These are phyloP conservation scores for Lithophane semibrunnea DNA, from an alignment of 2,888 invertebrate species.

Conservation along the genomic window DNA sequence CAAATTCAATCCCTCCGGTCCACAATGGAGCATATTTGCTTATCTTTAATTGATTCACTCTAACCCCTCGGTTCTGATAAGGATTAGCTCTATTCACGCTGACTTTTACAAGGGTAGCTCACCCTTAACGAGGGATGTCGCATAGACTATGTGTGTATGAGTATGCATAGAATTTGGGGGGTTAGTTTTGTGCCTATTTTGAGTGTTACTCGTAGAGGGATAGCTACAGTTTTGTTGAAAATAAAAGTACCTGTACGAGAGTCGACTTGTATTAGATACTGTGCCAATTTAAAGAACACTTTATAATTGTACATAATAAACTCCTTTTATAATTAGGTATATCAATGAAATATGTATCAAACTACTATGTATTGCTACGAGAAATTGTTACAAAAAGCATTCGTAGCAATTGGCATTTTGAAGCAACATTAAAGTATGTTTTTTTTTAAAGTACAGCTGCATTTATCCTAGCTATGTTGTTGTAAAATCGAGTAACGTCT, in stretches of 20 bases:
- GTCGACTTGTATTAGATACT: too few relatives aligned
- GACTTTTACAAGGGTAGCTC: constrained; percentile 89
- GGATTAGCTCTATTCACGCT: constrained; percentile 90
- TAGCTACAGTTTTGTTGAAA: fast-evolving
- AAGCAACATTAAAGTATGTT: too few relatives aligned
- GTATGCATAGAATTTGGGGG: neutral
- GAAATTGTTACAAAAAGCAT: too few relatives aligned
- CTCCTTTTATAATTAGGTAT: too few relatives aligned
- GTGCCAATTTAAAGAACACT: too few relatives aligned
- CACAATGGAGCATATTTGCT: constrained; percentile 89
- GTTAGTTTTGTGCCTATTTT: constrained; percentile 58
- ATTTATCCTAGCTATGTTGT: too few relatives aligned
- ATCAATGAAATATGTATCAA: too few relatives aligned
- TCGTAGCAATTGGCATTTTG: too few relatives aligned
- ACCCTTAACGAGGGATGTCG: constrained; percentile 83
- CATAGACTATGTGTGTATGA: constrained; percentile 70
- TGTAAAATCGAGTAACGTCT: too few relatives aligned
- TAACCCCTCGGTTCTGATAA: constrained; percentile 86
- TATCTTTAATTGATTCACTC: constrained; percentile 91
- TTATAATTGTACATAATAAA: too few relatives aligned
- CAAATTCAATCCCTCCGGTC: constrained; percentile 83
- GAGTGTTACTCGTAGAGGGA: neutral
- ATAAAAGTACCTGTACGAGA: neutral
- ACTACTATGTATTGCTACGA: too few relatives aligned
- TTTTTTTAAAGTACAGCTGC: too few relatives aligned